Base-by-base conservation (phyloP, 2,888 invertebrate species). In the Fragum whitleyi region DNA sequence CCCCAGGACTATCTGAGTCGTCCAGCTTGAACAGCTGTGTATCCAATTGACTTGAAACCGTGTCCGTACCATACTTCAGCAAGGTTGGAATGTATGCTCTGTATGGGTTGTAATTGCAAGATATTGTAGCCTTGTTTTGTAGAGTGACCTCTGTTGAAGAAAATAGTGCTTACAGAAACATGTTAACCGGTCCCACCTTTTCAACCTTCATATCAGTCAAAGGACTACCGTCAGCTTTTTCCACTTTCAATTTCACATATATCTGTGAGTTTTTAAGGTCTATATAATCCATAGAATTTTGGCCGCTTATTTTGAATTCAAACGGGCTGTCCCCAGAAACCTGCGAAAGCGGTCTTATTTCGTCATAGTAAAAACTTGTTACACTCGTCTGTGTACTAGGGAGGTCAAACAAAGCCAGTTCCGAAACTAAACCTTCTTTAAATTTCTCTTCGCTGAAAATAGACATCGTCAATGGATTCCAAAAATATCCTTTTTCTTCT, bases 271-370 rank as follows among this genome's bases (percentile, higher is more conserved):
- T 29, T 42, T 67, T 77, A 32, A 77, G 57, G 39, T 79, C 79
- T 7, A 74, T 19, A 57, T 71, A 79, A 51, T 75, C 71, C 57
- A 69, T 75, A 21, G 83, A 84, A 77, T 85, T 86, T 42, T 83
- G 82, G n/a, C 83, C 79, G 53, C 74, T 72, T 28, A 85, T 80
- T 5, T 65, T 65, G 53, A 87, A 85, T 72, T 85, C 85, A 19
- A 87, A 75, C 14, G 85, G 84, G 26, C 74, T 57, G 39, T 79
- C 80, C 26, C 51, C 53, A 11, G 78, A 72, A 47, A 73, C 65
- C 47, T 79, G 76, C 1, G 79, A 83, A 36, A 79, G n/a, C 28
- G 82, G 79, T 57, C 79, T 69, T 59, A 79, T 65, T 77, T 82
- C 82, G 23, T 86, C 79, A 74, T 76, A 78, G 39, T 80, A 84